These are phyloP conservation scores for Triops longicaudatus DNA, from an alignment of 1,140 invertebrate species.

Conservation along the genomic window DNA sequence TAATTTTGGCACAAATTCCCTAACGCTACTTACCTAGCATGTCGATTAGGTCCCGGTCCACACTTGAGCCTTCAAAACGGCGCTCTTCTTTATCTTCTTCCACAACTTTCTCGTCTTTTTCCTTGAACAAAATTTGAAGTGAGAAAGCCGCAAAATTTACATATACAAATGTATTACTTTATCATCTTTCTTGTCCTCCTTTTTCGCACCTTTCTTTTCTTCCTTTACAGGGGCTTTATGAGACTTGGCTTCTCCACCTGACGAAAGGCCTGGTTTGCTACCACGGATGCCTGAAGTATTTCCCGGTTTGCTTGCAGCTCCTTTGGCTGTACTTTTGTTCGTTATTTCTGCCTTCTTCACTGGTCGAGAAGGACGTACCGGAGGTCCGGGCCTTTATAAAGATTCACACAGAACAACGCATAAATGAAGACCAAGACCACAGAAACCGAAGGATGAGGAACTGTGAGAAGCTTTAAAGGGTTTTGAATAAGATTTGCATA, in stretches of 20 bases:
- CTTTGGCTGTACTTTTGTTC: not conserved
- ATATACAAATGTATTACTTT: slow-evolving; percentile 33
- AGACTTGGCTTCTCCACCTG: not conserved
- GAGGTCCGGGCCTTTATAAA: slow-evolving; percentile 27
- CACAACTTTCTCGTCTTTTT: slow-evolving; percentile 51
- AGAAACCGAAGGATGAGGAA: not conserved
- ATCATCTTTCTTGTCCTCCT: slow-evolving; percentile 38
- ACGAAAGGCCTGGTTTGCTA: not conserved
- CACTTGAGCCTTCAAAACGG: slow-evolving; percentile 81
- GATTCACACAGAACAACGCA: not conserved
- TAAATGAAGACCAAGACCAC: not conserved
- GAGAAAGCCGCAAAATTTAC: not conserved
- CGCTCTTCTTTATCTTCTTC: slow-evolving; percentile 54
- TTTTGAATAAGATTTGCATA: slow-evolving; percentile 34
- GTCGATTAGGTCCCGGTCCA: slow-evolving; percentile 89
- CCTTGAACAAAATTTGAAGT: not conserved
- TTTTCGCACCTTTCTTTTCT: slow-evolving; percentile 33
- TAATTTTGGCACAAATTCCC: not conserved
- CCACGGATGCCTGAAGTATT: not conserved
- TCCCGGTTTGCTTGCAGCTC: not conserved
- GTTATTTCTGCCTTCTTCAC: slow-evolving; percentile 33
- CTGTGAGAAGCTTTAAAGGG: slow-evolving; percentile 23
- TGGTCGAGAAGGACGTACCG: slow-evolving; percentile 29
- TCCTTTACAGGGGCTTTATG: slow-evolving; percentile 16
- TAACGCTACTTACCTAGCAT: slow-evolving; percentile 59